Conservation (phyloP, 2,888 invertebrate genomes). For the Tubulanus polymorphus region DNA sequence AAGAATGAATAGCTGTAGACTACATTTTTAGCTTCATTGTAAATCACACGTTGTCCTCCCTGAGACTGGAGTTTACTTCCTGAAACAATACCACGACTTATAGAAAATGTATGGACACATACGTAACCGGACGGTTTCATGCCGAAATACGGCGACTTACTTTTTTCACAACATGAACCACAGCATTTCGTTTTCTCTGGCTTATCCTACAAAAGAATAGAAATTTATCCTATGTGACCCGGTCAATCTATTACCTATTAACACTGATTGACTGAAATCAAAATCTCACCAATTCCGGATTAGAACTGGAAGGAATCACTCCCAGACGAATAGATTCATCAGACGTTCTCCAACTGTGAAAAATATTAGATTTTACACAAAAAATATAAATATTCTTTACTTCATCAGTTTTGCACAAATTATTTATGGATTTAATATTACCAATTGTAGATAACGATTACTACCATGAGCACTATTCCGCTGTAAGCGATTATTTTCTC, state of each 20-base stretch:
- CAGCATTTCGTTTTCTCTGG: too few relatives aligned
- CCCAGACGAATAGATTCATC: slow-evolving; percentile 44
- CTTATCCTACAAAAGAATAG: too few relatives aligned
- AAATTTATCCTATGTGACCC: too few relatives aligned
- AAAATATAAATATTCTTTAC: too few relatives aligned
- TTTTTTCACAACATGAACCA: too few relatives aligned
- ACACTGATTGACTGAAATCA: too few relatives aligned
- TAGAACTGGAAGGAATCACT: slow-evolving; percentile 16
- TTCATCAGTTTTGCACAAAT: too few relatives aligned
- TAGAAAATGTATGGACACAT: too few relatives aligned
- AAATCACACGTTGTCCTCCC: slow-evolving; percentile 43
- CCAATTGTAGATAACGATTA: slow-evolving; percentile 51
- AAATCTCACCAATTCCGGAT: too few relatives aligned
- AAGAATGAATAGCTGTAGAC: slow-evolving; percentile 56
- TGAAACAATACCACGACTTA: slow-evolving; percentile 10
- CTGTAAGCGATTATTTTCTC: slow-evolving; percentile 52
- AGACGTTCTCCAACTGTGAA: slow-evolving; percentile 41
- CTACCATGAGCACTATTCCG: slow-evolving; percentile 52
- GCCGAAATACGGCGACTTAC: too few relatives aligned
- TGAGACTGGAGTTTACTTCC: slow-evolving; percentile 26
- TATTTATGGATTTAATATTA: slow-evolving; percentile 20
- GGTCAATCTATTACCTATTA: too few relatives aligned
- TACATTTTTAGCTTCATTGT: slow-evolving; percentile 52
- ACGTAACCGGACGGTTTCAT: too few relatives aligned
- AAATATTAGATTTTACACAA: slow-evolving; percentile 7